A percentile compares a stretch with the other conserved stretches of the same genome.
Evolutionary conservation across 2,888 invertebrate species (phyloP).

Genomic region (Bibio marci): DNA sequence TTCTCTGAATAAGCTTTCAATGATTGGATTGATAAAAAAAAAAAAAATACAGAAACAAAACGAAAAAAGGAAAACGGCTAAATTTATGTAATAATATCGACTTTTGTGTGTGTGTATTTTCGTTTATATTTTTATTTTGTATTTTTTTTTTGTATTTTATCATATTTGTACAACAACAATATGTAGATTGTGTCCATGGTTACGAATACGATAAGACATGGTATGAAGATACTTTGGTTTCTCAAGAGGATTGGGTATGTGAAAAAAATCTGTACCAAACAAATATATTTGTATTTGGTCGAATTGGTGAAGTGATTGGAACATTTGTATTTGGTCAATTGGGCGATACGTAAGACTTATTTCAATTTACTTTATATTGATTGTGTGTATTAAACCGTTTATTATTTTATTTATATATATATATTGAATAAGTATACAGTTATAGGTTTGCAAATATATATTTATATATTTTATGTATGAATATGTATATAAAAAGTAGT

Average conservation of each 20-base stretch:
- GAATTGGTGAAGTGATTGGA: slow-evolving; percentile 36
- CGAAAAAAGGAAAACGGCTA: too few species aligned
- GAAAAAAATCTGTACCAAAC: slow-evolving; percentile 34
- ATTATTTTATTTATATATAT: too few species aligned
- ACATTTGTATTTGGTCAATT: slow-evolving; percentile 37
- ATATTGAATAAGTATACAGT: too few species aligned
- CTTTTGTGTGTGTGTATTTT: slow-evolving; percentile 3
- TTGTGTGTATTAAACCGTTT: too few species aligned
- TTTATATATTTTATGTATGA: too few species aligned
- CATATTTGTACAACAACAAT: too few species aligned
- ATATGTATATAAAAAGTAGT: too few species aligned
- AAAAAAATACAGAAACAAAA: background rate
- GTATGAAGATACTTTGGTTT: slow-evolving; percentile 33
- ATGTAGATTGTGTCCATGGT: slow-evolving; percentile 33
- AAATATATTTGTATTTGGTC: slow-evolving; percentile 34
- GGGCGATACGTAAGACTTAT: slow-evolving; percentile 34
- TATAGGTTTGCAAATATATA: too few species aligned
- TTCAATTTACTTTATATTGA: background rate
- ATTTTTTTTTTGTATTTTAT: slow-evolving; percentile 6
- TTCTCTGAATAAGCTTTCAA: slow-evolving; percentile 4
- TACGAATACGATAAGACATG: slow-evolving; percentile 37
- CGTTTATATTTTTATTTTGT: slow-evolving; percentile 5
- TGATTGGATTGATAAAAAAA: slow-evolving; percentile 3
- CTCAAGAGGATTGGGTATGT: slow-evolving; percentile 39
- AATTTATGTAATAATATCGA: too few species aligned